These are phyloP conservation scores for Drosophila lini DNA, from an alignment of 1,140 invertebrate species.

Conservation along the genomic window DNA sequence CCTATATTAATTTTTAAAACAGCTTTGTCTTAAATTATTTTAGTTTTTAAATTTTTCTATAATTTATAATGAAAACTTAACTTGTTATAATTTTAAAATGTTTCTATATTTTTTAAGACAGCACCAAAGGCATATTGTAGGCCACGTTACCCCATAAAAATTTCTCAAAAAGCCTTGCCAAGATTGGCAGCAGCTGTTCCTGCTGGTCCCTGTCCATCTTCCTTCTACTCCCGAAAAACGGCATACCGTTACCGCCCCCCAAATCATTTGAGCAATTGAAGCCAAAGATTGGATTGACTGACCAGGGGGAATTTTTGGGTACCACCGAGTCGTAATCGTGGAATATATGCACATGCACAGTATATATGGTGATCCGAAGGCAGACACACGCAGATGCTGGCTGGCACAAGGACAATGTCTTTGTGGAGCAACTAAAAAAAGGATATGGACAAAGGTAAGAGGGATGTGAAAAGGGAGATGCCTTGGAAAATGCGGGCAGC, in stretches of 20 bases:
- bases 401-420: conserved; percentile 29
- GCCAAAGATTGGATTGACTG: conserved; percentile 34
- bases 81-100: background rate
- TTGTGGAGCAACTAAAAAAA: background rate
- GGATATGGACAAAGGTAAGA: background rate
- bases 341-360: background rate
- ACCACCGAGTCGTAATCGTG: background rate
- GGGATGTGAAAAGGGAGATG: conserved; percentile 2
- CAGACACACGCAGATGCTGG: conserved; percentile 9
- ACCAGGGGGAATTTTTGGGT: conserved; percentile 13
- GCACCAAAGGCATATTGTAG: background rate
- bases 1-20: no score
- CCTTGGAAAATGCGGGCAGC: conserved; percentile 25
- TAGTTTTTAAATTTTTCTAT: no score
- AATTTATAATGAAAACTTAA: no score
- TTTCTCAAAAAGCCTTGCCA: background rate
- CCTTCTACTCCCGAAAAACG: background rate
- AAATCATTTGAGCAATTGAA: conserved; percentile 30
- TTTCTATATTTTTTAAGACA: background rate
- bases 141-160: background rate
- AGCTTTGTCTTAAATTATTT: no score
- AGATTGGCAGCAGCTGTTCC: conserved; percentile 26
- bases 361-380: background rate
- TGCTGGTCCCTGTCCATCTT: conserved; percentile 1
- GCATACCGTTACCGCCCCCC: background rate